Conservation (phyloP, 2,797 vertebrate genomes). For the Trachurus trachurus region DNA sequence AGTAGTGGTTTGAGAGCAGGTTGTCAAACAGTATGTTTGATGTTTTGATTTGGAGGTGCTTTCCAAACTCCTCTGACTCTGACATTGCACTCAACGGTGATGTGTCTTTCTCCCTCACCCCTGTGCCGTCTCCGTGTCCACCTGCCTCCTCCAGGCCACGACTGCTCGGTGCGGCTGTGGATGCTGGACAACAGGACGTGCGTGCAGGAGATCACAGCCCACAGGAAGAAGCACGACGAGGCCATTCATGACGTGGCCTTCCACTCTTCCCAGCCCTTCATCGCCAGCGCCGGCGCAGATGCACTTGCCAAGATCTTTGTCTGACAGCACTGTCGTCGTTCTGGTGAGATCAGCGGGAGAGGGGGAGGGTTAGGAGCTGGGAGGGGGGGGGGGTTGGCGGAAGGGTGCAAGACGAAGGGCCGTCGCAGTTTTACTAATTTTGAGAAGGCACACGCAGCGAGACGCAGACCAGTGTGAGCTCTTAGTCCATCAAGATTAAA, state of each 20-base stretch:
- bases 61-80: neutral
- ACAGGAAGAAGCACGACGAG: conserved; percentile 94
- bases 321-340: conserved; percentile 76
- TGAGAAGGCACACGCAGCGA: neutral
- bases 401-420: neutral
- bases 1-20: too few relatives aligned
- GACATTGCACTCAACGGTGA: neutral
- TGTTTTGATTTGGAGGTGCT: neutral
- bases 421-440: conserved; percentile 3
- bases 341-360: conserved; percentile 59
- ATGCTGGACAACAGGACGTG: conserved; percentile 93
- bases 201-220: conserved; percentile 94
- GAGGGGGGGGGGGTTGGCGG: too few relatives aligned
- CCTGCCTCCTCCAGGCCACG: conserved; percentile 85
- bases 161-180: conserved; percentile 95
- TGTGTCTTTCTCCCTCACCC: neutral
- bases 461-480: neutral
- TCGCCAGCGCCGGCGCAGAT: conserved; percentile 91
- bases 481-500: neutral
- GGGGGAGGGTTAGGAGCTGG: neutral
- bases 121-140: conserved; percentile 7
- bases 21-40: too few relatives aligned
- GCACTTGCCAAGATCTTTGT: conserved; percentile 95
- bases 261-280: conserved; percentile 92
- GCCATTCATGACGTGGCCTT: conserved; percentile 93